Base-by-base conservation (phyloP, 2,113 vertebrate species). In the Proteles cristata region DNA sequence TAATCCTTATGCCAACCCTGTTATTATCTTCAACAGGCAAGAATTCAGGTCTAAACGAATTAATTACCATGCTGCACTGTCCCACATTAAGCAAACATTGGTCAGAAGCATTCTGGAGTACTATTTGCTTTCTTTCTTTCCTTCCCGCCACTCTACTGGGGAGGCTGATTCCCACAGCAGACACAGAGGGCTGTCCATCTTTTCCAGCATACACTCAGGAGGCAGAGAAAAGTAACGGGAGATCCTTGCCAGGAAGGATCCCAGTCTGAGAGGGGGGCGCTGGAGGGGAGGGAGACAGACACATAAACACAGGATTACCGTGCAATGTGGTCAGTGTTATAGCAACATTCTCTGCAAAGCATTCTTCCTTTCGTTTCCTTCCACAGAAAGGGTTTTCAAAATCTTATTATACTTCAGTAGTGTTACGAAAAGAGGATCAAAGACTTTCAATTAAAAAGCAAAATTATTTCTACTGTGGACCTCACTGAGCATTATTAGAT, bases 281-380 rank as follows among this genome's bases (percentile, higher is more conserved):
- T 21, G 58, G 58, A 23, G 26, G 16, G 31, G 9, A 25, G 5
- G 53, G 33, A 66, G 71, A 83, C 33, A 61, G 63, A 84, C 45
- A 35, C 23, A 33, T 71, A 58, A 95, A 85, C 88, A 85, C n/a
- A 25, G 48, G 28, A 89, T 58, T 53, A 31, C 11, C 11, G 9
- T 26, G 31, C 84, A 55, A 4, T 26, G 53, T 33, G 90, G 5
- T 55, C 12, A 61, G 39, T 55, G 58, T 90, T 21, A 77, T 1
- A 81, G 79, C 50, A 77, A 55, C 43, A n/a, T 74, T 83, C 43
- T 69, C 43, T 50, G 4, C 28, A 63, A 74, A 66, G 73, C 77
- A 48, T 79, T 73, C 80, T 89, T 61, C 55, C 92, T 77, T 85
- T 82, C 66, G 66, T 93, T 86, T 94, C 58, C 80, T 94, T 92